A percentile compares a stretch with the other conserved stretches of the same genome.
These are phyloP conservation scores for Illadopsis cleaveri DNA, from an alignment of 2,113 vertebrate species.

Conservation along the genomic window DNA sequence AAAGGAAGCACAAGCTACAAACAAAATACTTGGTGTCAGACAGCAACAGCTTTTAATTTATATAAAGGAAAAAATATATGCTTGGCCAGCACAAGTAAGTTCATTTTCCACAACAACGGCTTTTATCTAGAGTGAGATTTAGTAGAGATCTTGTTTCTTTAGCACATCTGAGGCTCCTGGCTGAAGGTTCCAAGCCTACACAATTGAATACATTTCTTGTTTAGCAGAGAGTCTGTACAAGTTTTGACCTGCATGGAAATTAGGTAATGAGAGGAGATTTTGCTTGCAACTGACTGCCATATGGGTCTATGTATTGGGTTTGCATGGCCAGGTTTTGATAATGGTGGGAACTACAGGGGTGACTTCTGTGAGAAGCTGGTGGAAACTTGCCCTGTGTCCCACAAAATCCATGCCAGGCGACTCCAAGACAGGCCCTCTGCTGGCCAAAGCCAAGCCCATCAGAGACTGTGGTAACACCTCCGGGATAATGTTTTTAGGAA, in stretches of 20 bases:
- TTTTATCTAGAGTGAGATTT: background rate
- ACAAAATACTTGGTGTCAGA: background rate
- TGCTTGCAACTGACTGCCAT: background rate
- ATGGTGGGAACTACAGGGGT: background rate
- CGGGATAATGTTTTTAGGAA: background rate
- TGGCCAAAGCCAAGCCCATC: background rate
- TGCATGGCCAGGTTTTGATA: background rate
- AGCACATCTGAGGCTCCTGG: background rate
- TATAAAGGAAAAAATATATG: background rate
- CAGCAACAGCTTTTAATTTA: background rate
- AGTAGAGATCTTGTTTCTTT: background rate
- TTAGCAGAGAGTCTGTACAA: background rate
- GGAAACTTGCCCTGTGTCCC: background rate
- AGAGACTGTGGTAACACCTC: too few species aligned
- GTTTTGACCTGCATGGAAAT: background rate
- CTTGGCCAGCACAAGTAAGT: background rate
- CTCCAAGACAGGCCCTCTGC: background rate
- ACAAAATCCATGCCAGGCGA: fast-evolving
- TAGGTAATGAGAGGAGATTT: background rate
- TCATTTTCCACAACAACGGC: background rate
- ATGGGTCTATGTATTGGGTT: background rate
- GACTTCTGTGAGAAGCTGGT: background rate
- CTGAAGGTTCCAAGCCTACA: background rate
- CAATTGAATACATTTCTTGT: background rate
- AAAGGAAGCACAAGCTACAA: background rate